A percentile compares a stretch with the other conserved stretches of the same genome.
Evolutionary conservation across 2,113 vertebrate genomes (phyloP).

Genomic region (Myiozetetes cayanensis): DNA sequence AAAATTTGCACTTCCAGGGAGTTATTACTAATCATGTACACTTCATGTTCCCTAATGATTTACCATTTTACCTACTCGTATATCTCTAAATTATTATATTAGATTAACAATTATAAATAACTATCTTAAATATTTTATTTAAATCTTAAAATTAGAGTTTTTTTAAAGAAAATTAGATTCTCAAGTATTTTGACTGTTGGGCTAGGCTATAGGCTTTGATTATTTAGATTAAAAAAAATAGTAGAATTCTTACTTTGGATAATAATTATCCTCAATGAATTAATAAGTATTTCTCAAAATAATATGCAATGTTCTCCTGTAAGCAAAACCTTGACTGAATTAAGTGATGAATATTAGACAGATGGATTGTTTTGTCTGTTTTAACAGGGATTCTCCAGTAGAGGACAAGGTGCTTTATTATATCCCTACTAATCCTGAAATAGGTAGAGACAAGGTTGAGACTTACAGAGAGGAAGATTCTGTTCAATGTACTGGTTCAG

Average conservation of each 20-base stretch:
- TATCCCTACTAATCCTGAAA: neutral
- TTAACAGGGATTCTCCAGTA: neutral
- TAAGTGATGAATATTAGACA: rapidly evolving
- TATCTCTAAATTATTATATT: neutral
- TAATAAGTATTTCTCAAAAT: neutral
- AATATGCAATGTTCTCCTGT: neutral
- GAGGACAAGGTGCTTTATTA: neutral
- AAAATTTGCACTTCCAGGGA: neutral
- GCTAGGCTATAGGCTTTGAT: neutral
- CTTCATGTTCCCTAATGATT: neutral
- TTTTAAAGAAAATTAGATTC: neutral
- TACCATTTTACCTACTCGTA: neutral
- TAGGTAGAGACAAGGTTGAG: neutral
- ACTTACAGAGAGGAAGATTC: neutral
- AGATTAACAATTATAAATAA: neutral
- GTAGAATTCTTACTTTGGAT: neutral
- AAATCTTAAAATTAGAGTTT: neutral
- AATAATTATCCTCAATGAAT: neutral
- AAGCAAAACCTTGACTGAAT: neutral
- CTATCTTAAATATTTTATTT: neutral
- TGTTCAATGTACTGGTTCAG: neutral
- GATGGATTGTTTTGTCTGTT: neutral
- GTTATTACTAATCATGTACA: neutral
- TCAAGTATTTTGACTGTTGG: neutral
- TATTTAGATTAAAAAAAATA: neutral